Conservation (phyloP, 2,797 vertebrate genomes). For the Helicolenus hilgendorfi region DNA sequence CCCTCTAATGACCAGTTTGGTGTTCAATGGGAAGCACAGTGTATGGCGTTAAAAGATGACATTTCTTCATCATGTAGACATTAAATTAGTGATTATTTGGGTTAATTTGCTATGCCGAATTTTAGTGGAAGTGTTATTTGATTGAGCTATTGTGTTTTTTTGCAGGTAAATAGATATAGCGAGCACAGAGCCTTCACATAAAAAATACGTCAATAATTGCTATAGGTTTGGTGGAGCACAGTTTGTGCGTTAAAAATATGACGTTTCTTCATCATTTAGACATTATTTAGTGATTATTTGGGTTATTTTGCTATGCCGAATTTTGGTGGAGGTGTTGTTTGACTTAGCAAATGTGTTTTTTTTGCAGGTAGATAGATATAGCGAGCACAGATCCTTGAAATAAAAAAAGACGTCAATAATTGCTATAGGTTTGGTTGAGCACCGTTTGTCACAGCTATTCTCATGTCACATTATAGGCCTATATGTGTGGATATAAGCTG, state of each 20-base stretch:
- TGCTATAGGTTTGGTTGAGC: background rate
- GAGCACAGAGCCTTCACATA: background rate
- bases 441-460: background rate
- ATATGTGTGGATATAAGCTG: constrained; percentile 17
- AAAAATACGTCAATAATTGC: no score
- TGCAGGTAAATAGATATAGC: background rate
- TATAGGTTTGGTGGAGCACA: background rate
- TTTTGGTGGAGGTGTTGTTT: no score
- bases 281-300: no score
- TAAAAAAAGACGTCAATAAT: no score
- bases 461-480: background rate
- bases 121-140: no score
- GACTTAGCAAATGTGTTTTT: no score
- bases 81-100: background rate
- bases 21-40: constrained; percentile 38
- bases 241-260: no score
- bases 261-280: no score
- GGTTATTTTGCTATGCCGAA: no score
- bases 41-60: constrained; percentile 36
- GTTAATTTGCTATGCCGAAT: no score
- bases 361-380: background rate
- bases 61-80: background rate
- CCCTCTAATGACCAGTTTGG: constrained; percentile 66
- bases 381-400: background rate
- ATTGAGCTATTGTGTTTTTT: no score